phyloP scores from a whole-genome alignment of 2,113 vertebrate genomes.

The Myiopsitta monachus region DNA sequence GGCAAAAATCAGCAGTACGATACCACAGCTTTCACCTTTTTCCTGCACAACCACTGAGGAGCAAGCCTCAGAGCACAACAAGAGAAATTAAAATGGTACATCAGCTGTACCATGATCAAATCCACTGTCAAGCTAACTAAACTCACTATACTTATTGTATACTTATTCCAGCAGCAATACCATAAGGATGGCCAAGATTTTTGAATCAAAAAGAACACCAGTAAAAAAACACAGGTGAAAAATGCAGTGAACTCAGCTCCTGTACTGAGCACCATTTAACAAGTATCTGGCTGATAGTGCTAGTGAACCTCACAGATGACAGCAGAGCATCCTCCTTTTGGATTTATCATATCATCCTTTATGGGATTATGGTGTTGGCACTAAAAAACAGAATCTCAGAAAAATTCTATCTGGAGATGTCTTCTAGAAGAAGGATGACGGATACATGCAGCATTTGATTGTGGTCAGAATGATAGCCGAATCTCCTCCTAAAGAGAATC shows the following conservation, averaged over 20 bases:
- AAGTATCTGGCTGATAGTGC: neutral
- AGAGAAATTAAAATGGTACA: neutral
- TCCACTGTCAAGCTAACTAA: neutral
- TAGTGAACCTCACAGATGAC: neutral
- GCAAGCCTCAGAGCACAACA: neutral
- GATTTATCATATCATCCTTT: neutral
- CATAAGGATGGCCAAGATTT: neutral
- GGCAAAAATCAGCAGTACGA: neutral
- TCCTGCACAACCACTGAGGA: neutral
- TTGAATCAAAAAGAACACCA: neutral
- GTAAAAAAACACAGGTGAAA: neutral
- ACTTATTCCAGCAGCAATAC: neutral
- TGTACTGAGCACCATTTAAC: neutral
- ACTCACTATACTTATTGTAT: neutral
- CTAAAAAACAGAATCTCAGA: neutral
- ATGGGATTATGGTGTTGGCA: neutral
- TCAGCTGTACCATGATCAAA: neutral
- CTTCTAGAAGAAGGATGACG: neutral
- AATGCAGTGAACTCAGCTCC: neutral
- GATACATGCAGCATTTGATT: neutral
- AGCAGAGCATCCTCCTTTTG: neutral
- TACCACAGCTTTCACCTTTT: neutral
- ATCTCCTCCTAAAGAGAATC: neutral
- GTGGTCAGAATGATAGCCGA: neutral
- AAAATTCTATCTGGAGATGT: neutral